Base-by-base conservation (phyloP, 1,140 invertebrate genomes). In the Lineus longissimus region DNA sequence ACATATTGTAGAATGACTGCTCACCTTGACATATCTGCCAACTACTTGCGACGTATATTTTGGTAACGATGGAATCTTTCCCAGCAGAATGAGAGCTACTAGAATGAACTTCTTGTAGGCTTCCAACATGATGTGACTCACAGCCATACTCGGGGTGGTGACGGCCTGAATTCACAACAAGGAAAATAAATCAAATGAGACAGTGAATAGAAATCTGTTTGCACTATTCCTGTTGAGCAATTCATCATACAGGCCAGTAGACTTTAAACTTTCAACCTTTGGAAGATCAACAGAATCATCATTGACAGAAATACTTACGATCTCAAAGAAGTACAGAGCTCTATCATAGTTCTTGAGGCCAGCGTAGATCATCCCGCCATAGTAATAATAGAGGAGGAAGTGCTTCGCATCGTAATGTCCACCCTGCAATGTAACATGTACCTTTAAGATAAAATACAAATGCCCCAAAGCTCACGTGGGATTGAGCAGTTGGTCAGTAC, bases 61-160 rank as follows among this genome's bases (percentile, higher is more conserved):
- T 33, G 94, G 94, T 73, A 95, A 86, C 67, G 83, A 83, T 59
- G 86, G 78, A 68, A 90, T 84, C 88, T 79, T 95, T 74, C 94
- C 94, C 84, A 94, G 88, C 55, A 94, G 81, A 74, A 98, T 93
- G 27, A 97, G 84, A 31, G 92, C 93, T 30, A 97, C 88, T 55
- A 97, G 84, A 71, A 96, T 91, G 75, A 92, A 97, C 80, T 97
- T 98, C 83, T 97, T 97, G 75, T 97, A 97, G 13, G 94, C 89
- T 83, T 97, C 95, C 27, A 97, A 82, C 93, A 97, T 96, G 65
- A 98, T 94, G 76, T 96, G 92, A 65, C 94, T 96, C 23, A 97
- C 91, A 31, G 93, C 93, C 81, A 92, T 88, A 59, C 93, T 91
- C 0, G 94, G 94, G 22, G 93, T 94, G 13, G 93, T 95, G 54